A percentile compares a stretch with the other conserved stretches of the same genome.
phyloP scores from a whole-genome alignment of 2,797 vertebrate genomes.

The Echeneis naucrates region DNA sequence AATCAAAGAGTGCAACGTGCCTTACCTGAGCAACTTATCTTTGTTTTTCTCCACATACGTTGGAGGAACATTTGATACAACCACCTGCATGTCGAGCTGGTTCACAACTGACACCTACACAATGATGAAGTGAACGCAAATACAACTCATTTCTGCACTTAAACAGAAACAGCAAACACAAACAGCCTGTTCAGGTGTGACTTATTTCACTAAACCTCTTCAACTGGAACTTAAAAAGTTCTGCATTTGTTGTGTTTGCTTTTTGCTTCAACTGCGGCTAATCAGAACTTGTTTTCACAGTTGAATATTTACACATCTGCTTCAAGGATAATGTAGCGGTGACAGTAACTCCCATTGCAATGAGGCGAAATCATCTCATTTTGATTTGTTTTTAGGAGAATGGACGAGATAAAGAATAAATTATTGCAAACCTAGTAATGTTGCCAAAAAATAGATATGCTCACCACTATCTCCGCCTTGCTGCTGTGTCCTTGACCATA shows the following conservation, averaged over 20 bases:
- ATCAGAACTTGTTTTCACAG: conserved; percentile 6
- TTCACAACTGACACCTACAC: conserved; percentile 97
- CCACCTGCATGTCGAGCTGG: conserved; percentile 98
- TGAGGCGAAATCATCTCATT: neutral
- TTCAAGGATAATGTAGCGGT: conserved; percentile 12
- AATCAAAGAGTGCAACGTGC: neutral
- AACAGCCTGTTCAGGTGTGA: neutral
- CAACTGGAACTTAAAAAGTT: neutral
- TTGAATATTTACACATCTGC: conserved; percentile 2
- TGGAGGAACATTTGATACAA: conserved; percentile 96
- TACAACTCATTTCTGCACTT: conserved; percentile 5
- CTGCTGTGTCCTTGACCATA: conserved; percentile 95
- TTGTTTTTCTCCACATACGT: conserved; percentile 97
- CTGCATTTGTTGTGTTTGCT: no score
- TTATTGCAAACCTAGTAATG: conserved; percentile 3
- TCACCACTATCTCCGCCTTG: conserved; percentile 94
- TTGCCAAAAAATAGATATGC: conserved; percentile 54
- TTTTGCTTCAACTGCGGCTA: conserved; percentile 7
- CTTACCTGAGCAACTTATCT: conserved; percentile 93
- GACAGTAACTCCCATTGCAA: conserved; percentile 19
- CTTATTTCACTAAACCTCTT: neutral
- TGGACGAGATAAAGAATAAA: conserved; percentile 4
- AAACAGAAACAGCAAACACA: neutral
- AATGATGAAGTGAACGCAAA: conserved; percentile 22
- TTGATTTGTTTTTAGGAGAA: conserved; percentile 10